Evolutionary conservation across 1,140 invertebrate species (phyloP).

Genomic region (Bombus sibiricus): DNA sequence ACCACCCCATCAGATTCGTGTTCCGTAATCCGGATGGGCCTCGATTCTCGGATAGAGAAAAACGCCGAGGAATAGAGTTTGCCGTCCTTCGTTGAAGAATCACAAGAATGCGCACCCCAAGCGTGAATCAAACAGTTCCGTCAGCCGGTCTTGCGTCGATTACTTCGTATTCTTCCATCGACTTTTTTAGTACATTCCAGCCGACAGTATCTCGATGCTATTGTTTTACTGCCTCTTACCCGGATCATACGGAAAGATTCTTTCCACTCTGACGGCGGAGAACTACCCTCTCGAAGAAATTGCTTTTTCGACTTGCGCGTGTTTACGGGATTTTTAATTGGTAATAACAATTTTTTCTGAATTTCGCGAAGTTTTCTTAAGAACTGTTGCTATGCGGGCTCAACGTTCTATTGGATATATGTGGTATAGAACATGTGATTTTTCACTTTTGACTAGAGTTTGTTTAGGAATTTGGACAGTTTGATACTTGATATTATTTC

Average conservation of each 20-base stretch:
- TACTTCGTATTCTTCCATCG: slow-evolving; percentile 11
- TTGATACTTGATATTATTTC: too few species aligned
- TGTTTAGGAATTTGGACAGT: too few species aligned
- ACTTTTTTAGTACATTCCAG: not conserved
- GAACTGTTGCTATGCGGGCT: not conserved
- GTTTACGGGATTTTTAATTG: not conserved
- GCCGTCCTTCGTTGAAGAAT: slow-evolving; percentile 20
- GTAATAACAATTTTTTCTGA: not conserved
- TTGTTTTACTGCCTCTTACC: not conserved
- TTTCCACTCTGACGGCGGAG: not conserved
- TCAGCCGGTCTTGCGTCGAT: not conserved
- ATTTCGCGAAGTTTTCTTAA: not conserved
- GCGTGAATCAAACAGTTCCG: slow-evolving; percentile 17
- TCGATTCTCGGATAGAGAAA: slow-evolving; percentile 32
- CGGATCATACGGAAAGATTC: not conserved
- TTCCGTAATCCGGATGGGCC: slow-evolving; percentile 64
- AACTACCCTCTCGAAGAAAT: not conserved
- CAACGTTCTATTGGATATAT: too few species aligned
- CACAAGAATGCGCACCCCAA: slow-evolving; percentile 5
- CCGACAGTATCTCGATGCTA: not conserved
- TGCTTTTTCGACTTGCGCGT: not conserved
- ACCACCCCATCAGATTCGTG: slow-evolving; percentile 46
- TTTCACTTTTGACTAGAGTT: too few species aligned
- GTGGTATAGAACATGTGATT: too few species aligned
- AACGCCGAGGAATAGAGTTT: slow-evolving; percentile 53